Evolutionary conservation across 1,140 invertebrate species (phyloP), one percentile per base, ranked within the genome.

Genomic region (Spodoptera litura): DNA sequence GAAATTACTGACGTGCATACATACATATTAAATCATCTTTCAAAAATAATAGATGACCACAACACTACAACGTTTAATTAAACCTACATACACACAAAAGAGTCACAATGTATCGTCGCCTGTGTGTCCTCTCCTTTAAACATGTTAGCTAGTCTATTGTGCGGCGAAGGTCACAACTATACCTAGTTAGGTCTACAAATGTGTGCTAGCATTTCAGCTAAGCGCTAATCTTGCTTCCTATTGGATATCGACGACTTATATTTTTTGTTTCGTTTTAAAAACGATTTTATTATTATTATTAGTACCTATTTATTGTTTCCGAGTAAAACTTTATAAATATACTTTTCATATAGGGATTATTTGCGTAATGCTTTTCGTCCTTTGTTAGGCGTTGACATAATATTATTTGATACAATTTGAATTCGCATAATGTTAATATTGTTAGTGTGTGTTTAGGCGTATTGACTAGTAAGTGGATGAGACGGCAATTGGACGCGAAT

Each of bases 141-240:
- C 83, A 83, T 85, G 82, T 77, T 83, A 86, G 84, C 81, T 81
- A 77, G 77, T 86, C 85, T 88, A 91, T 92, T 91, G 87, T 92
- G 83, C 84, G 74, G 52, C 68, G 89, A 92, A 92, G 91, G 91
- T 90, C 83, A 86, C 82, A 83, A 83, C 78, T 70, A 80, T 80
- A 82, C 78, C 78, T 85, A 87, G 81, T 71, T 35, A 73, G 59
- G 53, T 66, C 55, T 56, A 66, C 70, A 56, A 58, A 66, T 56
- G 74, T 66, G 13, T 27, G 49, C 51, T 56, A 72, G 25, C 44
- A 31, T 68, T 77, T 68, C 31, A 77, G 52, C 52, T 55, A 56
- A 77, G 15, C 25, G 58, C 44, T 71, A 27, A 75, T 62, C 53
- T 8, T 25, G 59, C 71, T 73, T 73, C 71, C 71, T 73, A 44